A percentile compares a stretch with the other conserved stretches of the same genome.
These are phyloP conservation scores for Alligator mississippiensis DNA, from an alignment of 2,113 vertebrate genomes.

Conservation along the genomic window DNA sequence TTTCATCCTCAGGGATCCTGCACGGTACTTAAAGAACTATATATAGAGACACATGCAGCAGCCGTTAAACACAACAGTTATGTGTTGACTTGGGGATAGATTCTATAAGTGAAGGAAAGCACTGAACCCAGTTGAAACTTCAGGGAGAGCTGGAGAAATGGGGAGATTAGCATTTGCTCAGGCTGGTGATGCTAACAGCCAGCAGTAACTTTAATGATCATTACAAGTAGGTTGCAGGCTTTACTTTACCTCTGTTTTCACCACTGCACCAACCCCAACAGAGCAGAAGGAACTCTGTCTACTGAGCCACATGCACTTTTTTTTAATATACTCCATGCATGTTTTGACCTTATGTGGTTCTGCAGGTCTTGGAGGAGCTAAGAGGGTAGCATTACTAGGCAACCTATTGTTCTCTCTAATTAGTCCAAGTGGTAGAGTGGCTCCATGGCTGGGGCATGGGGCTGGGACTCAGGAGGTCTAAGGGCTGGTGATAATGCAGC, in stretches of 20 bases:
- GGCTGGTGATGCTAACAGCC: background rate
- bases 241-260: background rate
- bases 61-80: background rate
- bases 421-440: background rate
- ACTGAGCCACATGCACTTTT: background rate
- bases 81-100: rapidly evolving
- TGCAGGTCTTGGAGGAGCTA: background rate
- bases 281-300: background rate
- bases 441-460: background rate
- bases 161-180: background rate
- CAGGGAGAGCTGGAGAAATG: rapidly evolving
- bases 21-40: background rate
- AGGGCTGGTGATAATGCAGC: background rate
- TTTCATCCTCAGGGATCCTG: background rate
- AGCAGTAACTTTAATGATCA: background rate
- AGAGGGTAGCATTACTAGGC: background rate
- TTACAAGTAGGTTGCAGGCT: background rate
- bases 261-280: background rate
- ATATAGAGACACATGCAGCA: rapidly evolving
- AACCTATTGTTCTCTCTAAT: background rate
- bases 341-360: background rate
- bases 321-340: background rate
- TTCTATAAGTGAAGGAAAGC: background rate
- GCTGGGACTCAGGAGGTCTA: background rate
- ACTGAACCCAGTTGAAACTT: background rate